Conservation (phyloP, 2,797 vertebrate species). For the Epinephelus awoara region DNA sequence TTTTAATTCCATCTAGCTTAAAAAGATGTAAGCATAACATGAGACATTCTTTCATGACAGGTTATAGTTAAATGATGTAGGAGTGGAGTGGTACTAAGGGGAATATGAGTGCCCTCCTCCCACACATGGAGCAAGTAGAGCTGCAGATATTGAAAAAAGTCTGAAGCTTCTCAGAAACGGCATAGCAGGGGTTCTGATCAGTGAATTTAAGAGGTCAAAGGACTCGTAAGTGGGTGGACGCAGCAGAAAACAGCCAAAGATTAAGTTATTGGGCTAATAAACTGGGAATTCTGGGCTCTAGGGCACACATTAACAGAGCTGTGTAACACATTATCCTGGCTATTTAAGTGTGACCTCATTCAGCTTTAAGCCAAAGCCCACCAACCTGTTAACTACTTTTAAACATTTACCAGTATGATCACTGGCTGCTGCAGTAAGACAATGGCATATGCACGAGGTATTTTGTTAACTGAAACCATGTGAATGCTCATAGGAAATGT, state of each 20-base stretch:
- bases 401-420: conserved; percentile 22
- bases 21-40: conserved; percentile 25
- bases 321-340: conserved; percentile 49
- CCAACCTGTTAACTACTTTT: conserved; percentile 12
- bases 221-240: neutral
- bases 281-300: conserved; percentile 23
- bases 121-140: conserved; percentile 35
- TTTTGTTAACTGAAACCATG: conserved; percentile 9
- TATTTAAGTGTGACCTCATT: conserved; percentile 26
- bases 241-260: conserved; percentile 14
- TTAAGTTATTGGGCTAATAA: conserved; percentile 47
- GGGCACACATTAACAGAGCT: conserved; percentile 25
- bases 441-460: neutral
- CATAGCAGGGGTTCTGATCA: conserved; percentile 27
- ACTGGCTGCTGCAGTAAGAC: conserved; percentile 11
- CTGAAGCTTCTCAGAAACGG: conserved; percentile 24
- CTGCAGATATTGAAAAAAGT: conserved; percentile 37
- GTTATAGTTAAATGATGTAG: conserved; percentile 54
- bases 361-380: conserved; percentile 19
- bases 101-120: conserved; percentile 42
- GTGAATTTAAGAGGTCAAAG: conserved; percentile 30
- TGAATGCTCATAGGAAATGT: neutral
- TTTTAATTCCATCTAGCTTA: conserved; percentile 31
- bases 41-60: conserved; percentile 63
- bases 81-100: conserved; percentile 18